A percentile compares a stretch with the other conserved stretches of the same genome.
Conservation (phyloP, 2,888 invertebrate genomes). For the Hyppa rectilinea region DNA sequence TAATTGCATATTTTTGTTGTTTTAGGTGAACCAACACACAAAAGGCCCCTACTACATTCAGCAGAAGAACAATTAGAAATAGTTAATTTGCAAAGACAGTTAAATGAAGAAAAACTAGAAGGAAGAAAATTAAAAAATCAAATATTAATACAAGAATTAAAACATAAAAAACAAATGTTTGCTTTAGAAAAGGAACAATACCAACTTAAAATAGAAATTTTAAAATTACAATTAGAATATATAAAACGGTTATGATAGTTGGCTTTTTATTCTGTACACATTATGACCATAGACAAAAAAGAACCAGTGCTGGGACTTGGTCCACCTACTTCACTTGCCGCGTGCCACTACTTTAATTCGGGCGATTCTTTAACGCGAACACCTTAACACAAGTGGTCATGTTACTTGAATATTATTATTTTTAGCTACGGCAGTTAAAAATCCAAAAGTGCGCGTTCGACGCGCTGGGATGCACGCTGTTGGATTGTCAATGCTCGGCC, state of each 20-base stretch:
- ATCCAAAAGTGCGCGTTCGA: no score
- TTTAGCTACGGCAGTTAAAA: no score
- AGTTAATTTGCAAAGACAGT: constrained; percentile 6
- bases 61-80: constrained; percentile 13
- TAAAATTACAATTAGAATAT: constrained; percentile 21
- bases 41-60: neutral
- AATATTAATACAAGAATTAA: constrained; percentile 10
- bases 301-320: neutral
- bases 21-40: constrained; percentile 5
- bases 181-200: constrained; percentile 28
- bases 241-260: neutral
- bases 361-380: no score
- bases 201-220: constrained; percentile 24
- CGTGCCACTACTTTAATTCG: no score
- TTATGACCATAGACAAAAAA: neutral
- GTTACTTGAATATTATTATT: no score
- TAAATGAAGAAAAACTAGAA: constrained; percentile 18
- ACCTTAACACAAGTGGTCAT: no score
- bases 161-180: constrained; percentile 29
- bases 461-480: no score
- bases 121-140: constrained; percentile 12
- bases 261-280: constrained; percentile 2
- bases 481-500: no score
- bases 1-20: neutral
- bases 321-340: no score